Evolutionary conservation across 2,888 invertebrate species (phyloP).

Genomic region (Sceliomorpha sp.): DNA sequence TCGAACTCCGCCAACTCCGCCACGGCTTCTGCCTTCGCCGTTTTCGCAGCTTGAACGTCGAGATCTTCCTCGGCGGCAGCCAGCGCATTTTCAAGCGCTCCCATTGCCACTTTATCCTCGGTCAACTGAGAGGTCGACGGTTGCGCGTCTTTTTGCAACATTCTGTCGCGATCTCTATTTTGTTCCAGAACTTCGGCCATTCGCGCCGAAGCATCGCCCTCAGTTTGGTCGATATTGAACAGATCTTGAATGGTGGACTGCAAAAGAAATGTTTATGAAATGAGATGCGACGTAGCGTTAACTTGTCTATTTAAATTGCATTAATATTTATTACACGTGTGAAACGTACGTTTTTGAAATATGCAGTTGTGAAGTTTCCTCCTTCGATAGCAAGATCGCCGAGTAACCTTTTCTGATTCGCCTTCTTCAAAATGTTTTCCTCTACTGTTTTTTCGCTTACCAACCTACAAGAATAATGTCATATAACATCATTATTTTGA

Average conservation of each 20-base stretch:
- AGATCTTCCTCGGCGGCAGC: constrained; percentile 97
- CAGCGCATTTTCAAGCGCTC: constrained; percentile 89
- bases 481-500: too few species aligned
- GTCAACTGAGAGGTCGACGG: constrained; percentile 55
- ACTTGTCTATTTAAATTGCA: too few species aligned
- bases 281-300: too few species aligned
- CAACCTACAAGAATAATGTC: constrained; percentile 87
- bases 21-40: constrained; percentile 93
- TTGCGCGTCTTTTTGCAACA: constrained; percentile 71
- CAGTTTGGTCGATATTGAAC: constrained; percentile 88
- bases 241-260: constrained; percentile 95
- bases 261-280: constrained; percentile 65
- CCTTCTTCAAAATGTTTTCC: constrained; percentile 99
- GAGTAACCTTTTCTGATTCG: constrained; percentile 96
- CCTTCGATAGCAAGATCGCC: constrained; percentile 99
- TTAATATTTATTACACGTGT: too few species aligned
- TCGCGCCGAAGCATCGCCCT: constrained; percentile 83
- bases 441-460: constrained; percentile 98
- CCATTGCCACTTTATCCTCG: constrained; percentile 84
- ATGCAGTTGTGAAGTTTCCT: constrained; percentile 98
- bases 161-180: constrained; percentile 79
- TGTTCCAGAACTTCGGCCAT: constrained; percentile 83
- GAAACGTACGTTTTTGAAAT: constrained; percentile 92
- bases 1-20: constrained; percentile 97
- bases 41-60: constrained; percentile 94